Base-by-base conservation (phyloP, 2,113 vertebrate species). In the Colaptes auratus region DNA sequence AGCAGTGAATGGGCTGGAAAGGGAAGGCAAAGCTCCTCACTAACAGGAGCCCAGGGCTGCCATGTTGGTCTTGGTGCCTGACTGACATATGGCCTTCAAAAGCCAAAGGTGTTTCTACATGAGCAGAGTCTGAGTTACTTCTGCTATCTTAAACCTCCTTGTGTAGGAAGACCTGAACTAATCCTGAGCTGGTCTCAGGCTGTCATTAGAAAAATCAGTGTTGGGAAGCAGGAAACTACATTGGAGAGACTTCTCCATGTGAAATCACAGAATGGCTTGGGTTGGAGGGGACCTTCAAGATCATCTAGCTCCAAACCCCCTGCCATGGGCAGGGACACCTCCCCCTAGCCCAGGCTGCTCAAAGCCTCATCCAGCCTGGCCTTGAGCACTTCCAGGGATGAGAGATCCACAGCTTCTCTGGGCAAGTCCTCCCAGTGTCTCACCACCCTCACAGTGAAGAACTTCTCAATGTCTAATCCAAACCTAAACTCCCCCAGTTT, bases 151-250 rank as follows among this genome's bases (percentile, higher is more conserved):
- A 76, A 82, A 89, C 82, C 36, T 35, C 58, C 9, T 13, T 44
- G 21, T 28, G n/a, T 21, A 86, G 13, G 9, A 69, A 75, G 3
- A 56, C 15, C 36, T 3, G 10, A 86, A 78, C 65, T 18, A 84
- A 82, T 25, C 7, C 20, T 33, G 60, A 67, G 0, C 1, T 71
- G 36, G 0, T 23, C 75, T 53, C n/a, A 73, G 48, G 21, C 56
- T 87, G 30, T n/a, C 58, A 65, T 81, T 65, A 84, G 72, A 20
- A 50, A 24, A 50, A 10, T 15, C 12, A 73, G 16, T 10, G 63
- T 39, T 44, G 65, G 0, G 21, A 86, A 42, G 5, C 12, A 79
- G 2, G 4, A 61, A 92, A 83, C 28, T 56, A n/a, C 14, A 25
- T 25, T 46, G 23, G 59, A 84, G 27, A 36, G 28, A 48, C n/a